A percentile compares a stretch with the other conserved stretches of the same genome.
Conservation (phyloP, 2,888 invertebrate species). For the Lycocerus yunnanus region DNA sequence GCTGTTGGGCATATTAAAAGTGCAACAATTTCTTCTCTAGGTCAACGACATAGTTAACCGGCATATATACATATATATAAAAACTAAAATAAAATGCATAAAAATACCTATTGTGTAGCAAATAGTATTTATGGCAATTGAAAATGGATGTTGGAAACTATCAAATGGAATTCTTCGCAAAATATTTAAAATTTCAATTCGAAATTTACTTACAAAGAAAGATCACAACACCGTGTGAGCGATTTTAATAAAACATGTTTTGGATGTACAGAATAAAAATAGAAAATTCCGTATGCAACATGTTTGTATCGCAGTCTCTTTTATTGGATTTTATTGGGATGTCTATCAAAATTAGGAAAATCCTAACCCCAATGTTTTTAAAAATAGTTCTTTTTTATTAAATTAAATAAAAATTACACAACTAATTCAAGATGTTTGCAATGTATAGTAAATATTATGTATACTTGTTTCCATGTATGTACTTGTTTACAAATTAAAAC, state of each 20-base stretch:
- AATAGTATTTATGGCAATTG: constrained; percentile 16
- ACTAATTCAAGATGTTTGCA: no score
- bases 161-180: constrained; percentile 18
- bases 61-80: constrained; percentile 4
- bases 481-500: no score
- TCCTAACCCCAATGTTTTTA: no score
- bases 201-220: constrained; percentile 9
- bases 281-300: not conserved
- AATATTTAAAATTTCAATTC: constrained; percentile 18
- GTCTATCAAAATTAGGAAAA: not conserved
- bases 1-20: constrained; percentile 7
- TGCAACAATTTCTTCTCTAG: constrained; percentile 24
- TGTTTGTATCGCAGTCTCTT: not conserved
- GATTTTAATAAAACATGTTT: not conserved
- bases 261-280: not conserved
- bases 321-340: not conserved
- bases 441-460: no score
- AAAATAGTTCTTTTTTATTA: no score
- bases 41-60: constrained; percentile 32
- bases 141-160: constrained; percentile 9
- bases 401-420: no score
- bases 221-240: no score
- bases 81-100: constrained; percentile 12
- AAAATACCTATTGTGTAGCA: constrained; percentile 22
- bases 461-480: no score